These are phyloP conservation scores for Panthera uncia DNA, from an alignment of 2,113 vertebrate genomes.

Conservation along the genomic window DNA sequence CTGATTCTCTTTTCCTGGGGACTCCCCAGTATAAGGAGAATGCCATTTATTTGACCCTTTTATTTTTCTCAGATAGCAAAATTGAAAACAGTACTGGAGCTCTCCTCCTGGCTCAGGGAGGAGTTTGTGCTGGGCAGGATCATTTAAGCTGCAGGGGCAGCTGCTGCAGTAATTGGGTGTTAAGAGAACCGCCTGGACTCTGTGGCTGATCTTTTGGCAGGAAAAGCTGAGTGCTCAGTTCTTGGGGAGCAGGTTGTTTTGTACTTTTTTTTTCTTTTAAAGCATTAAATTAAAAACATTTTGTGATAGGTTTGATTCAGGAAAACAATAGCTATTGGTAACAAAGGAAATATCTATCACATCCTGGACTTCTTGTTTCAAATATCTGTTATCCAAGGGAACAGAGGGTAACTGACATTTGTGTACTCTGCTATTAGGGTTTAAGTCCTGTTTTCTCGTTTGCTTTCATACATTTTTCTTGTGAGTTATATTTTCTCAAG, in stretches of 20 bases:
- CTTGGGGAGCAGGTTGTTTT: neutral
- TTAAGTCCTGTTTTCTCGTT: neutral
- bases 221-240: neutral
- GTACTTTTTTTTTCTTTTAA: neutral
- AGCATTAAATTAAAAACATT: neutral
- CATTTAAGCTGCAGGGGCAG: too few species aligned
- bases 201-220: neutral
- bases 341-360: neutral
- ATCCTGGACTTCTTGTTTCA: neutral
- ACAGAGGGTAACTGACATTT: neutral
- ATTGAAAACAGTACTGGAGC: neutral
- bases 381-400: neutral
- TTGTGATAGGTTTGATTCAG: neutral
- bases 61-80: conserved; percentile 30
- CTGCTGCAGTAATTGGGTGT: neutral
- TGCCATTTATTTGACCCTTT: conserved; percentile 55
- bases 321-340: neutral
- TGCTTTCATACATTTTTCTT: neutral
- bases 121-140: neutral
- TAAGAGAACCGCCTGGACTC: neutral
- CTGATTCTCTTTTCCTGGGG: neutral
- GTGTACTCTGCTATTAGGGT: neutral
- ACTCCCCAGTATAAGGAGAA: neutral
- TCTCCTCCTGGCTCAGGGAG: neutral
- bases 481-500: neutral